phyloP scores from a whole-genome alignment of 2,113 vertebrate genomes.

The Hipposideros armiger region DNA sequence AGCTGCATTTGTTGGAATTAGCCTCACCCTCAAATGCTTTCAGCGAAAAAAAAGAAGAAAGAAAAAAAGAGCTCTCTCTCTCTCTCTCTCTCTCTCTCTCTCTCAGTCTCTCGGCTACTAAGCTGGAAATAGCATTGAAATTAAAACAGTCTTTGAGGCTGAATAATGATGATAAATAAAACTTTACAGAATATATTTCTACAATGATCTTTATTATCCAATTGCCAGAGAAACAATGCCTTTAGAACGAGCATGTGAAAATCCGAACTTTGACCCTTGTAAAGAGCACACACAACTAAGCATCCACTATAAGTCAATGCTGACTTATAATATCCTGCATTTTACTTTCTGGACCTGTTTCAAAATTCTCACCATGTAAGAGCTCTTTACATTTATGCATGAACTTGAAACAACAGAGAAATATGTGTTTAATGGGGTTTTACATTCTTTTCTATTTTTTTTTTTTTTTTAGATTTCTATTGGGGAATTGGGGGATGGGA shows the following conservation, averaged over 20 bases:
- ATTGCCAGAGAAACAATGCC: neutral
- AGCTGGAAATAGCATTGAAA: neutral
- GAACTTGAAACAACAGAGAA: neutral
- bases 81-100: no score
- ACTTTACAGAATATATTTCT: neutral
- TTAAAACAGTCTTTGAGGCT: neutral
- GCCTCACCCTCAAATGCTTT: slow-evolving; percentile 42
- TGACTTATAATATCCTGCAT: neutral
- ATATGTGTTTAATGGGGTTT: neutral
- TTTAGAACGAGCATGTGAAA: neutral
- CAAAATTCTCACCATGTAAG: neutral
- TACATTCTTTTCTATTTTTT: neutral
- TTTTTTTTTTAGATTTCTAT: no score
- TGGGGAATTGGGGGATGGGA: no score
- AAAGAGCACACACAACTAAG: neutral
- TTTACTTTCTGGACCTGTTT: neutral
- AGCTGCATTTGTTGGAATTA: slow-evolving; percentile 46
- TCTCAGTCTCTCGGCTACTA: neutral
- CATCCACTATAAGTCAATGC: neutral
- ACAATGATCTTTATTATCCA: neutral
- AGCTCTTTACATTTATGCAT: neutral
- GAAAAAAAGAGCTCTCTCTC: neutral
- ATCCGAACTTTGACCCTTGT: neutral
- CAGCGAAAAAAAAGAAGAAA: neutral
- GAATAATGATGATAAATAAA: neutral